Percentiles rank a stretch among this genome's conserved stretches.
Evolutionary conservation across 2,888 invertebrate species (phyloP).

Genomic region (Limnephilus lunatus): DNA sequence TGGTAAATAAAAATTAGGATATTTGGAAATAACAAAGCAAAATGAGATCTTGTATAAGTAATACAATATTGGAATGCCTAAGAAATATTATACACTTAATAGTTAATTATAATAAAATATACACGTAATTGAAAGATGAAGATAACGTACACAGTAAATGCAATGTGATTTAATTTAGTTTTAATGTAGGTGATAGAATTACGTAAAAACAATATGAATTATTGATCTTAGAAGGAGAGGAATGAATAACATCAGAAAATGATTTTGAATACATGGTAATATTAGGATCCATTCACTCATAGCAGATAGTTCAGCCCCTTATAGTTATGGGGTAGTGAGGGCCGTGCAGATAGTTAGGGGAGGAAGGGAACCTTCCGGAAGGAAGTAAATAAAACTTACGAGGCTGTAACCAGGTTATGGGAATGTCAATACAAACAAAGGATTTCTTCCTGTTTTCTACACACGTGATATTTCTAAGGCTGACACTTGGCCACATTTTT

Average conservation of each 20-base stretch:
- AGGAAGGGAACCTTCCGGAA: slow-evolving; percentile 62
- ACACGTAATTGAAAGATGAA: too few relatives aligned
- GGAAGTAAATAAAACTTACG: slow-evolving; percentile 64
- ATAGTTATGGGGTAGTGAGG: slow-evolving; percentile 3
- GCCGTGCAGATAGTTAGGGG: not conserved
- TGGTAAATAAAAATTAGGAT: too few relatives aligned
- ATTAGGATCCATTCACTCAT: not conserved
- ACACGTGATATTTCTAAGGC: not conserved
- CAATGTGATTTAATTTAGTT: too few relatives aligned
- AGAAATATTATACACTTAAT: too few relatives aligned
- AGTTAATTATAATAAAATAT: too few relatives aligned
- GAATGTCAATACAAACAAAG: slow-evolving; percentile 64
- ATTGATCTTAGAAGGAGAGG: not conserved
- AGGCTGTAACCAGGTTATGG: slow-evolving; percentile 64
- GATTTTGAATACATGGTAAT: not conserved
- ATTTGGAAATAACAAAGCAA: too few relatives aligned
- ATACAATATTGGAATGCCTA: too few relatives aligned
- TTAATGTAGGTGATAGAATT: too few relatives aligned
- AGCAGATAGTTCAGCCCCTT: slow-evolving; percentile 20
- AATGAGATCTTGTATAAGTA: too few relatives aligned
- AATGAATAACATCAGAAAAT: not conserved
- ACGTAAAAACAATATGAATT: too few relatives aligned
- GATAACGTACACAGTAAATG: too few relatives aligned
- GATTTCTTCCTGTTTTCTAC: slow-evolving; percentile 37
- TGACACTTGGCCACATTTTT: not conserved